Base-by-base conservation (phyloP, 1,140 invertebrate species). In the Rhyzopertha dominica region DNA sequence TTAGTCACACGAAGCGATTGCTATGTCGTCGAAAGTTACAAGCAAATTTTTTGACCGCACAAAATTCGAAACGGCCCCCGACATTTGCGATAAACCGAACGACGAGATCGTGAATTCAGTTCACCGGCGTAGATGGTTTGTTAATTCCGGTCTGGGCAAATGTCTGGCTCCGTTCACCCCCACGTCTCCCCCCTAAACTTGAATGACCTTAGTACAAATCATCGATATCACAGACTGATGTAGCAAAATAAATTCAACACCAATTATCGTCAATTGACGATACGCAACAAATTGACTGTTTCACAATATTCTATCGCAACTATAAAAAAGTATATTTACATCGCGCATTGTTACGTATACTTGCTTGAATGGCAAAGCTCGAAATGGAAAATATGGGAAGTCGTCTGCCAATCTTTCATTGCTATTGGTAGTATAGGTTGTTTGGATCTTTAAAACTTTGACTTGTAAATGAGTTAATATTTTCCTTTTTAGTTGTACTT, bases 201-300 rank as follows among this genome's bases (percentile, higher is more conserved):
- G 47, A 48, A 51, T 53, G 52, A 56, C 57, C 51, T 38, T 58
- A 51, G 40, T 45, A 47, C 36, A 43, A 54, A 51, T 58, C n/a
- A n/a, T n/a, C n/a, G n/a, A n/a, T 63, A 63, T 63, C 61, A 63
- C 61, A 63, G 61, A 63, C 59, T 56, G 58, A 62, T 54, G 60
- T 59, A 59, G 61, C 61, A 59, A 63, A 54, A 44, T 58, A 58
- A 47, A 43, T 45, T 25, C 46, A 58, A 59, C 49, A 59, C 36
- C 34, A 38, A 47, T 41, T n/a, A n/a, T n/a, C n/a, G n/a, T n/a
- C n/a, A n/a, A 41, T 35, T 39, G 26, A 26, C 26, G 35, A 29
- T 36, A 30, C 24, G 10, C 12, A 7, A n/a, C 25, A 29, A 16
- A 32, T 16, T 19, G 16, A 29, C 29, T 29, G 30, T 37, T 19